phyloP scores from a whole-genome alignment of 2,113 vertebrate species.

The Marmota monax region DNA sequence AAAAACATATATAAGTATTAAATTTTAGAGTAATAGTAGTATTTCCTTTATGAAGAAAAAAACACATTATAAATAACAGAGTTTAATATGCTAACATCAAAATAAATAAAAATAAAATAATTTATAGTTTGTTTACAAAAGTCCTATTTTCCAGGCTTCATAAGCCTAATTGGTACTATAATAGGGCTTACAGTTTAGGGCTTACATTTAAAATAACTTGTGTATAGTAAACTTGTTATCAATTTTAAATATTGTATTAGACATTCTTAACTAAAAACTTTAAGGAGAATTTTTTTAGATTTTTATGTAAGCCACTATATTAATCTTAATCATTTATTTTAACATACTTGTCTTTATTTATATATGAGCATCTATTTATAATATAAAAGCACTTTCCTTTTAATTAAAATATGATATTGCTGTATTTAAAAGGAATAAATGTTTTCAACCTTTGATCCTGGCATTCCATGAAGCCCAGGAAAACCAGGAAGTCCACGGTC shows the following conservation, averaged over 20 bases:
- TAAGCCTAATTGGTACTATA: neutral
- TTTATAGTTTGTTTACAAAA: neutral
- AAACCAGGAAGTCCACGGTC: constrained; percentile 94
- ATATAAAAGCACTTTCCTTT: neutral
- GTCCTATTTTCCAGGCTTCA: neutral
- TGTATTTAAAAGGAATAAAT: constrained; percentile 14
- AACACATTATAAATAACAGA: neutral
- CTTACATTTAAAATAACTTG: neutral
- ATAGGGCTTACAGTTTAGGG: neutral
- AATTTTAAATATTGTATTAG: constrained; percentile 15
- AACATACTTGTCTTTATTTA: neutral
- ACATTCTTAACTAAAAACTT: neutral
- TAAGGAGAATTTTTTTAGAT: neutral
- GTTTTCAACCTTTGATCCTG: constrained; percentile 93
- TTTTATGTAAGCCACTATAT: constrained; percentile 8
- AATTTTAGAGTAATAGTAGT: constrained; percentile 17
- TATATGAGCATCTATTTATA: neutral
- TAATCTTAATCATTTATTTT: constrained; percentile 28
- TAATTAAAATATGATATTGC: neutral
- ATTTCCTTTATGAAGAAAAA: neutral
- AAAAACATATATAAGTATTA: constrained; percentile 67
- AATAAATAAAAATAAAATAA: constrained; percentile 48
- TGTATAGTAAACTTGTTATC: neutral
- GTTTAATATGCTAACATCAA: constrained; percentile 28
- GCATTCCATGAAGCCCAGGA: constrained; percentile 91